phyloP scores from a whole-genome alignment of 2,888 invertebrate genomes.

The Nomada fucata region DNA sequence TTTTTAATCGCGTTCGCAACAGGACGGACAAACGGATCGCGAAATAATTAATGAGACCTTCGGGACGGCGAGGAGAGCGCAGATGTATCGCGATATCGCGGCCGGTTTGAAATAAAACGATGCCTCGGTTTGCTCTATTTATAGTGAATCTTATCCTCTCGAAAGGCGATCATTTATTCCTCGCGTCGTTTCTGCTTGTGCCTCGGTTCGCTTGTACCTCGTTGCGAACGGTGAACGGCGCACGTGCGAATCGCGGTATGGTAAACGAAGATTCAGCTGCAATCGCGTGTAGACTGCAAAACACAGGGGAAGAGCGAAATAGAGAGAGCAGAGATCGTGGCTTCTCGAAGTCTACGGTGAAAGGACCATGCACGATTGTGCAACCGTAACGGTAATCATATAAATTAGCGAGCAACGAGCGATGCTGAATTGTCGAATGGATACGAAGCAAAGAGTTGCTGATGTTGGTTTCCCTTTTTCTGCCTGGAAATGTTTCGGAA shows the following conservation, averaged over 20 bases:
- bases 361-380: constrained; percentile 44
- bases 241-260: constrained; percentile 48
- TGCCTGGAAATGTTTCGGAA: not conserved
- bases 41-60: constrained; percentile 43
- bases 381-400: constrained; percentile 40
- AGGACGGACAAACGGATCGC: constrained; percentile 25
- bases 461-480: not conserved
- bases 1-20: constrained; percentile 6
- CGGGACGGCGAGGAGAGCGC: constrained; percentile 13
- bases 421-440: not conserved
- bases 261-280: constrained; percentile 42
- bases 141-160: constrained; percentile 52
- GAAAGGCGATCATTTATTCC: constrained; percentile 56
- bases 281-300: constrained; percentile 19
- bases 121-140: constrained; percentile 43
- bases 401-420: constrained; percentile 39
- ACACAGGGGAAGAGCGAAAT: too few relatives aligned
- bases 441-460: not conserved
- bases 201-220: constrained; percentile 28
- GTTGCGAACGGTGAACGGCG: constrained; percentile 45
- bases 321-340: constrained; percentile 8
- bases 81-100: constrained; percentile 28
- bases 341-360: constrained; percentile 36
- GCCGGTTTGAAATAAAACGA: constrained; percentile 40
- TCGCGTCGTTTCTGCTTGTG: constrained; percentile 33